phyloP scores from a whole-genome alignment of 2,113 vertebrate species.

The Microcebus lehilahytsara region DNA sequence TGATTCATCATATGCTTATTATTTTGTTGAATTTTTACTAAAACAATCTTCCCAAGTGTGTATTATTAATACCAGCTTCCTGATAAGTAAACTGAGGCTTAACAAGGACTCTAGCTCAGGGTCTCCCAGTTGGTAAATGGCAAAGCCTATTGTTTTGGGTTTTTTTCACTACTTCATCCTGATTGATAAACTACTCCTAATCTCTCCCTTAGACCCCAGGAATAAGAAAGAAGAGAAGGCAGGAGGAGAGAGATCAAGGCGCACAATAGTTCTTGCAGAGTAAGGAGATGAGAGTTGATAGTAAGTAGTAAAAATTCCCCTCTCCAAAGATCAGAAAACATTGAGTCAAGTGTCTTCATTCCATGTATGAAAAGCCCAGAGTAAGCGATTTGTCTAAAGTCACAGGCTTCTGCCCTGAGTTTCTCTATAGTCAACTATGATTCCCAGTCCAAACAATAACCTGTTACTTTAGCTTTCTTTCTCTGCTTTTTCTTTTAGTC shows the following conservation, averaged over 20 bases:
- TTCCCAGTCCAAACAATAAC: background rate
- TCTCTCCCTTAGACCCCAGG: background rate
- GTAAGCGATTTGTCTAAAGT: background rate
- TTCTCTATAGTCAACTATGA: background rate
- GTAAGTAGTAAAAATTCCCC: background rate
- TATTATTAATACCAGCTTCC: background rate
- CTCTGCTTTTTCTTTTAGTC: background rate
- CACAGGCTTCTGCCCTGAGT: background rate
- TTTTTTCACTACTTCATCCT: background rate
- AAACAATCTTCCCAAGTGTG: background rate
- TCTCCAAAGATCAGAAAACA: background rate
- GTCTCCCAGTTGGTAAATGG: background rate
- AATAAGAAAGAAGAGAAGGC: background rate
- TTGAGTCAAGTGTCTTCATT: background rate
- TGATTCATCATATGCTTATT: background rate
- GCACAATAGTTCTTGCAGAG: background rate
- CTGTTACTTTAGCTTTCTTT: background rate
- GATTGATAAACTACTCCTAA: background rate
- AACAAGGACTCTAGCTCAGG: background rate
- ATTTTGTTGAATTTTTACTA: conserved; percentile 12
- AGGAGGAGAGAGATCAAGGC: background rate
- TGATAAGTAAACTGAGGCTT: background rate
- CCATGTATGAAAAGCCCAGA: background rate
- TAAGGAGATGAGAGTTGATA: background rate
- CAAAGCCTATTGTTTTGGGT: background rate